Evolutionary conservation across 2,888 invertebrate genomes (phyloP).

Genomic region (Nomada ferruginata): DNA sequence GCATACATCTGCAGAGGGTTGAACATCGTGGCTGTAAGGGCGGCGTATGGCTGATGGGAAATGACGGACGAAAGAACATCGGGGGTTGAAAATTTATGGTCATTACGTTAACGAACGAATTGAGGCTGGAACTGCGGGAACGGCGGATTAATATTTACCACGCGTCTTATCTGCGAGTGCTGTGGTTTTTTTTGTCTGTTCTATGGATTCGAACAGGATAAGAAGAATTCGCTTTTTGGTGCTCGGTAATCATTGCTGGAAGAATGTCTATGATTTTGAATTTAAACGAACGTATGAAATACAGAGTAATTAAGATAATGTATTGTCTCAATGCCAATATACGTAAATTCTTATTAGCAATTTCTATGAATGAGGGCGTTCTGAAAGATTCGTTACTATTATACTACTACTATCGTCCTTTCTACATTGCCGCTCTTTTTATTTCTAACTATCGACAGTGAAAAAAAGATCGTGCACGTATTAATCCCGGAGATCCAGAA

Average conservation of each 20-base stretch:
- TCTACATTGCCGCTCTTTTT: no score
- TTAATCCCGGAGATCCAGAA: neutral
- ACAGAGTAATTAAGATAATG: no score
- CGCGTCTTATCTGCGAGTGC: slow-evolving; percentile 1
- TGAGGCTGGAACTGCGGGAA: neutral
- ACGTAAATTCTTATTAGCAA: no score
- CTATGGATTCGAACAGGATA: neutral
- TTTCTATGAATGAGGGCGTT: no score
- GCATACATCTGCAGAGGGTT: neutral
- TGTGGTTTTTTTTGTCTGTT: neutral
- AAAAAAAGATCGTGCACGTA: neutral
- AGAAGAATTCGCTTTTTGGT: neutral
- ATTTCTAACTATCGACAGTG: neutral
- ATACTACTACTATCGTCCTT: neutral
- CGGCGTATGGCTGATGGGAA: slow-evolving; percentile 32
- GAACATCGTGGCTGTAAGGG: neutral
- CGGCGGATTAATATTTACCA: slow-evolving; percentile 20
- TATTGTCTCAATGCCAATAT: no score
- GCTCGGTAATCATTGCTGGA: neutral
- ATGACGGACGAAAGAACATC: slow-evolving; percentile 44
- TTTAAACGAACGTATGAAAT: neutral
- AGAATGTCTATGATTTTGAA: neutral
- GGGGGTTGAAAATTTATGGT: slow-evolving; percentile 28
- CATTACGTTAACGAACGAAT: slow-evolving; percentile 21
- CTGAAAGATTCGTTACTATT: no score